Base-by-base conservation (phyloP, 1,140 invertebrate species). In the Archegozetes longisetosus region DNA sequence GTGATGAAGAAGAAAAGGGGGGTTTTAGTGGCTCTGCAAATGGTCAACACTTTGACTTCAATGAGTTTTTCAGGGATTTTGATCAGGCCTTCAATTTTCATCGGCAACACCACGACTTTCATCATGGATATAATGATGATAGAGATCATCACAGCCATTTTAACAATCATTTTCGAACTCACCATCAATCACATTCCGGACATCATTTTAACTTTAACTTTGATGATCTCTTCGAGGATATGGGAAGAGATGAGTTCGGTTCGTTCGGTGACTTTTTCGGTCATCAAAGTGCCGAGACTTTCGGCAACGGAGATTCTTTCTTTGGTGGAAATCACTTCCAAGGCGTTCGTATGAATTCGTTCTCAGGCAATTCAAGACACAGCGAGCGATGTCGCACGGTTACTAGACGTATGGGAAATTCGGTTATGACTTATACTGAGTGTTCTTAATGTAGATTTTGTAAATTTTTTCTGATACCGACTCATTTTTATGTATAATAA, bases 1-100 rank as follows among this genome's bases (percentile, higher is more conserved):
- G 95, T 17, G 94, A 98, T 74, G 92, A 97, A 70, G 95, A 94
- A 2, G 73, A 98, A 53, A n/a, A n/a, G n/a, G n/a, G n/a, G n/a
- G 58, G 56, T 53, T 51, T 56, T 17, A 29, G 54, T 32, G 61
- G 61, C 24, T 59, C 63, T 24, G 22, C 27, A n/a, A 46, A 57
- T 28, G 60, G 58, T 48, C 62, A 64, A 20, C 9, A 65, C 48
- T 70, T 70, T 56, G 64, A 72, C 53, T 69, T 70, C 47, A 54
- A 70, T 55, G 66, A 72, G n/a, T 71, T 72, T 62, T 72, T 70
- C 56, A 65, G 62, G 24, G 59, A 64, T 22, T 70, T 70, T 65
- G 66, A 68, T 60, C 63, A 66, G 22, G 56, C 55, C 25, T 62
- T 65, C 27, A 26, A 55, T 24, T 65, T 64, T 63, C 57, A 64